A percentile compares a stretch with the other conserved stretches of the same genome.
phyloP scores from a whole-genome alignment of 2,888 invertebrate genomes.

The Drosophila fungiperda region DNA sequence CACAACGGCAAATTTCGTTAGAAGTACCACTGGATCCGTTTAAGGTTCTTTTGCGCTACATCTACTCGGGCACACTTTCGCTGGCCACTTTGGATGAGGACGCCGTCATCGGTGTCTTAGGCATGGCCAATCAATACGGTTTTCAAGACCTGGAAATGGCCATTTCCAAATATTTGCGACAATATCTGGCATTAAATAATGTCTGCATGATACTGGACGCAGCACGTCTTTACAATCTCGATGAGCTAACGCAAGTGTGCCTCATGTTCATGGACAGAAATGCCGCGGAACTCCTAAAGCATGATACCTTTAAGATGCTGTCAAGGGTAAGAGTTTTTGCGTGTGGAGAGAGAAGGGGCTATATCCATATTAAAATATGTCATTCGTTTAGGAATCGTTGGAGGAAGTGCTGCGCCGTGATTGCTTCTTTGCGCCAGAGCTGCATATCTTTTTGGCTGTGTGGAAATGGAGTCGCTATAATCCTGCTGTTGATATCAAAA shows the following conservation, averaged over 20 bases:
- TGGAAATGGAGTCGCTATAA: constrained; percentile 94
- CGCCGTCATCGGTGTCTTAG: constrained; percentile 90
- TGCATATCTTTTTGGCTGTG: constrained; percentile 96
- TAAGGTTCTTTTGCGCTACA: constrained; percentile 95
- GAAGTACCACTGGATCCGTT: constrained; percentile 94
- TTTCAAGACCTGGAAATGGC: constrained; percentile 96
- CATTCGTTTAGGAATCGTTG: constrained; percentile 87
- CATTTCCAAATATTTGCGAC: constrained; percentile 96
- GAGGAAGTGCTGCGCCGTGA: constrained; percentile 94
- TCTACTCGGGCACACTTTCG: constrained; percentile 94
- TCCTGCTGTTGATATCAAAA: constrained; percentile 86
- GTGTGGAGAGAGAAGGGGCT: neutral
- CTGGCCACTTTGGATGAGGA: constrained; percentile 89
- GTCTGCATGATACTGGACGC: constrained; percentile 98
- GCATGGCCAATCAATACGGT: constrained; percentile 97
- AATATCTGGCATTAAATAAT: constrained; percentile 94
- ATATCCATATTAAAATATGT: neutral
- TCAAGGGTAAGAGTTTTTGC: constrained; percentile 87
- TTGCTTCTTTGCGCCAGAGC: constrained; percentile 98
- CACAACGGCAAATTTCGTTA: constrained; percentile 92
- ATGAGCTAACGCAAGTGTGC: constrained; percentile 91
- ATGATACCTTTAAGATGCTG: constrained; percentile 93
- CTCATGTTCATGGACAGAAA: constrained; percentile 96
- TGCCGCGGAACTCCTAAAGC: constrained; percentile 92
- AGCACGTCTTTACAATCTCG: constrained; percentile 89